Evolutionary conservation across 2,797 vertebrate genomes (phyloP), one percentile per base, ranked within the genome.

Genomic region (Muscicapa comitata): DNA sequence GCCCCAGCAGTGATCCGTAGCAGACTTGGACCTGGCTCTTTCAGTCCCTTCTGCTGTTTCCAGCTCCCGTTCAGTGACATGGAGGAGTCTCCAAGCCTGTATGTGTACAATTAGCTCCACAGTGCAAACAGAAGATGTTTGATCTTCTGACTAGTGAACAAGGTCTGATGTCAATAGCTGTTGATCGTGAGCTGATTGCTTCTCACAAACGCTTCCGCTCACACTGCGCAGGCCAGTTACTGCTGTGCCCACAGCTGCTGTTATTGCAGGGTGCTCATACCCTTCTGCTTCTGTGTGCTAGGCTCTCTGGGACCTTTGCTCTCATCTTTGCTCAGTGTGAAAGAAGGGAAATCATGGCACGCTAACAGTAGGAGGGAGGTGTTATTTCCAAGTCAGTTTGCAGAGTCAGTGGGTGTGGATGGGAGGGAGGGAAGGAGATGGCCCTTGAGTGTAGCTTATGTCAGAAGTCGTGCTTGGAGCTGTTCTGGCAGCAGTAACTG

Each of bases 81-180:
- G 54, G 50, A 57, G 38, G 77, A 85, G 38, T 40, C 57, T 67
- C 73, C 43, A 66, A 71, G 81, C 43, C 35, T 88, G 50, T 57
- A 9, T 38, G 87, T 3, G 1, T 82, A 0, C 37, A 70, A 88
- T 94, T 88, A 85, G 45, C 83, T 85, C 87, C 70, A 25, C 72
- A 70, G 93, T 40, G 83, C 90, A 95, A 95, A 94, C 91, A 96
- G 67, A 80, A 15, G 61, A 80, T 92, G 80, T 96, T 96, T 96
- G 95, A 83, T 94, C 72, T 95, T 66, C 68, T 85, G 77, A 65
- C 61, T 75, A 47, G 87, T 21, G 93, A 91, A 65, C 57, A 50
- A 79, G 75, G 33, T 48, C 70, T 84, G 53, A 54, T 90, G 82
- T 91, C 61, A 70, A 57, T 38, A 74, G 87, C 72, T 65, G 73